Evolutionary conservation across 1,140 invertebrate genomes (phyloP), one percentile per base, ranked within the genome.

Genomic region (Drosophila ogumai): DNA sequence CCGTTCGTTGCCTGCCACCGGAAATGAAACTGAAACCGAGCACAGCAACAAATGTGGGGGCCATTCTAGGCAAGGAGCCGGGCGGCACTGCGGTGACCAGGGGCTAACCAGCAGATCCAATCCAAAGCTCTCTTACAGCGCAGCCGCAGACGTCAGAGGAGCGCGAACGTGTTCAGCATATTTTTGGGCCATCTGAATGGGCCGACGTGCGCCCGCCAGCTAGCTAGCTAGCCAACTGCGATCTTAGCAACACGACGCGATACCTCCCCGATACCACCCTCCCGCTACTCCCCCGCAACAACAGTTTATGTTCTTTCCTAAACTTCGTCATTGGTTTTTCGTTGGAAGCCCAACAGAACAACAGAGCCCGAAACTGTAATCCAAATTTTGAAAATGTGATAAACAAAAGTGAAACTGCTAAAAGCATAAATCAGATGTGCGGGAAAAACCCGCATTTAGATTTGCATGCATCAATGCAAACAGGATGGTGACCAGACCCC

Each of bases 21-120:
- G 84, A 88, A 88, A 88, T 88, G 76, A 88, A 88, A 88, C 79
- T 79, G 76, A 82, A 88, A 77, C 80, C 84, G 34, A 55, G 57
- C 75, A 75, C 65, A 73, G 71, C 67, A 65, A 85, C 49, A 38
- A 59, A 31, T 49, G 31, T 52, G 69, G 56, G 34, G 50, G 64
- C 43, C 74, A 60, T 41, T 41, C n/a, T 36, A 56, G 43, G 41
- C 12, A 46, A 61, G 56, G 60, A 36, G 47, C 31, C 46, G 19
- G 50, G 13, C 5, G n/a, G 41, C 44, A 22, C 32, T 15, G n/a
- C 50, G 60, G 13, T 31, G 59, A 38, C 52, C 52, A 54, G 52
- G 19, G 28, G 57, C 43, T n/a, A 32, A 22, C n/a, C 41, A 55
- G 8, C 41, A 55, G 8, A 55, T 38, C 49, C 32, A 46, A 40